phyloP scores from a whole-genome alignment of 2,797 vertebrate species.

The Siniperca obscura region DNA sequence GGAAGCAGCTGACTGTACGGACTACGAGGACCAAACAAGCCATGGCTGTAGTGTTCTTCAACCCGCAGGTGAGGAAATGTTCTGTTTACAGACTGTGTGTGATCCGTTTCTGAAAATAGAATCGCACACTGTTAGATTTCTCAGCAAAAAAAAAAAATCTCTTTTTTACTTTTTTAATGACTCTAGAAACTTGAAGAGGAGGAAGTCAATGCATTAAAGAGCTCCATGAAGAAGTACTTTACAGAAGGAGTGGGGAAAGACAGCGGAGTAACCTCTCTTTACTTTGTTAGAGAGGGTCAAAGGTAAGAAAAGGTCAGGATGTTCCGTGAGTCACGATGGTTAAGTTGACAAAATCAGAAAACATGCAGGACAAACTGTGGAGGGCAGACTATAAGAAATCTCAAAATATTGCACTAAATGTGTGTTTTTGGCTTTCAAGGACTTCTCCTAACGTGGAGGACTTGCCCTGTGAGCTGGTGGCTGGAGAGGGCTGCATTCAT shows the following conservation, averaged over 20 bases:
- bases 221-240: slow-evolving; percentile 88
- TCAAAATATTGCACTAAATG: neutral
- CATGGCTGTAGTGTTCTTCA: slow-evolving; percentile 95
- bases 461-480: slow-evolving; percentile 91
- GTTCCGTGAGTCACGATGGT: neutral
- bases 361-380: neutral
- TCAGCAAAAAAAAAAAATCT: neutral
- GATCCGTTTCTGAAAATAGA: neutral
- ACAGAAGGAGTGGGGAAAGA: slow-evolving; percentile 88
- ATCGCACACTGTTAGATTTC: neutral
- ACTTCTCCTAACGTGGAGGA: slow-evolving; percentile 92
- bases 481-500: slow-evolving; percentile 90
- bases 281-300: slow-evolving; percentile 95
- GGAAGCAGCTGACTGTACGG: slow-evolving; percentile 97
- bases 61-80: slow-evolving; percentile 90
- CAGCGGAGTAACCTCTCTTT: slow-evolving; percentile 91
- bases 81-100: neutral
- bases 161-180: neutral
- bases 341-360: no score
- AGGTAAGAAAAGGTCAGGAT: slow-evolving; percentile 81
- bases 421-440: slow-evolving; percentile 74
- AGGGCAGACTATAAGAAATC: neutral
- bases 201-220: slow-evolving; percentile 87
- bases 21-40: slow-evolving; percentile 90
- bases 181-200: slow-evolving; percentile 90